Evolutionary conservation across 1,140 invertebrate species (phyloP).

Genomic region (Aphelenchoides fujianensis): DNA sequence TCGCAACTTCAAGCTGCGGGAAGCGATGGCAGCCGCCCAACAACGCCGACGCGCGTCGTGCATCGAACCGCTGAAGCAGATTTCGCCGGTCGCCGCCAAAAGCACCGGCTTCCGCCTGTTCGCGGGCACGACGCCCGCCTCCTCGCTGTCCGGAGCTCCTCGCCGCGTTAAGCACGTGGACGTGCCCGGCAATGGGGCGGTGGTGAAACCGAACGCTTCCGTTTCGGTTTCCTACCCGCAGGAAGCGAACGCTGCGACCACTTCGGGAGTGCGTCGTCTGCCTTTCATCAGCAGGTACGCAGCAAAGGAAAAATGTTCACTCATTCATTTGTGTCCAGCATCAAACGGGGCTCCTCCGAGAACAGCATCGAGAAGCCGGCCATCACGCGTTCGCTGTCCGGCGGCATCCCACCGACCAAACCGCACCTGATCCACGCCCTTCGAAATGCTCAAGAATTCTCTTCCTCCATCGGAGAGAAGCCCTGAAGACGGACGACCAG

Average conservation of each 20-base stretch:
- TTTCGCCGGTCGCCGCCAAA: background rate
- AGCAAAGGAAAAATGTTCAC: background rate
- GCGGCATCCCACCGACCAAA: slow-evolving; percentile 14
- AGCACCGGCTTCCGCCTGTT: slow-evolving; percentile 10
- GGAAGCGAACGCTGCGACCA: background rate
- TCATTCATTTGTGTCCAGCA: background rate
- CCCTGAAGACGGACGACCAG: background rate
- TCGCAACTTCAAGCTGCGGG: slow-evolving; percentile 16
- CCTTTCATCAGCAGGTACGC: slow-evolving; percentile 13
- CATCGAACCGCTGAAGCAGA: slow-evolving; percentile 16
- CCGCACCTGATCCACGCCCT: slow-evolving; percentile 15
- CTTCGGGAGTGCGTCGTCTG: background rate
- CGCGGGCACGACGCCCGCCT: slow-evolving; percentile 6
- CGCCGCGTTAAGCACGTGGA: background rate
- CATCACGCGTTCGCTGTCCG: slow-evolving; percentile 1
- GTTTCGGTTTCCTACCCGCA: background rate
- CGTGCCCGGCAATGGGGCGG: background rate
- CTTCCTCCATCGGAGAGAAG: background rate
- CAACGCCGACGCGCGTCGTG: slow-evolving; percentile 15
- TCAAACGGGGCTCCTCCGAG: background rate
- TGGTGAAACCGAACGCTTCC: slow-evolving; percentile 12
- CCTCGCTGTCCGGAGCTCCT: background rate
- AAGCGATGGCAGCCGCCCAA: slow-evolving; percentile 22
- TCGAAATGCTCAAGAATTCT: slow-evolving; percentile 18
- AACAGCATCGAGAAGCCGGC: slow-evolving; percentile 22